A percentile compares a stretch with the other conserved stretches of the same genome.
Conservation (phyloP, 2,797 vertebrate species). For the Manis javanica region DNA sequence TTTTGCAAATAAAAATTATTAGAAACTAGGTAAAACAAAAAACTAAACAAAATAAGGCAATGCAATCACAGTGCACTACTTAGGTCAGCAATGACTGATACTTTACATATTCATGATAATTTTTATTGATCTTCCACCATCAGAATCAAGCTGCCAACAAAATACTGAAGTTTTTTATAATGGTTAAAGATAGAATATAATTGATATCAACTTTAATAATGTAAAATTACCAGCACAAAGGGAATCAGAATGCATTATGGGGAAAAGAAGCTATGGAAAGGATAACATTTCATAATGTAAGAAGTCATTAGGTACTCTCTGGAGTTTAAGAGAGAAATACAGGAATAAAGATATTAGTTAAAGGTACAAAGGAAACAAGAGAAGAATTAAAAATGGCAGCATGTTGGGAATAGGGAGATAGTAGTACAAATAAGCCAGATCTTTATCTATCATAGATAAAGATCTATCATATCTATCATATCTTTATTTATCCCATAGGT, state of each 20-base stretch:
- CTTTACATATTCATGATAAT: neutral
- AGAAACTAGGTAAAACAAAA: conserved; percentile 16
- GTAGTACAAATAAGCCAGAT: neutral
- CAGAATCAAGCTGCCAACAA: neutral
- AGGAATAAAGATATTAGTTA: neutral
- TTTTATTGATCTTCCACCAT: conserved; percentile 12
- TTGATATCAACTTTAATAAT: neutral
- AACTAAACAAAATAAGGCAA: neutral
- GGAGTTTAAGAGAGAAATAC: neutral
- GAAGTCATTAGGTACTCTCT: neutral
- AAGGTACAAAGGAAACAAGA: neutral
- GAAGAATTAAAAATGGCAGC: neutral
- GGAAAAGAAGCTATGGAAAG: neutral
- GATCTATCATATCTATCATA: too few species aligned
- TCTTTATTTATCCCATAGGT: too few species aligned
- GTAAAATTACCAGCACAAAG: neutral
- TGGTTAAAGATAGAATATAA: conserved; percentile 20
- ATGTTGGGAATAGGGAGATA: neutral
- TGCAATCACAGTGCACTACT: neutral
- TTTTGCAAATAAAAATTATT: neutral
- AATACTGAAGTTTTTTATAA: neutral
- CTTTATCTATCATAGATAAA: neutral
- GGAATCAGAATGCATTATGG: neutral
- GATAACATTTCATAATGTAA: neutral
- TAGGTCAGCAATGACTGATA: neutral